Evolutionary conservation across 1,140 invertebrate species (phyloP).

Genomic region (Trypoxylus dichotomus): DNA sequence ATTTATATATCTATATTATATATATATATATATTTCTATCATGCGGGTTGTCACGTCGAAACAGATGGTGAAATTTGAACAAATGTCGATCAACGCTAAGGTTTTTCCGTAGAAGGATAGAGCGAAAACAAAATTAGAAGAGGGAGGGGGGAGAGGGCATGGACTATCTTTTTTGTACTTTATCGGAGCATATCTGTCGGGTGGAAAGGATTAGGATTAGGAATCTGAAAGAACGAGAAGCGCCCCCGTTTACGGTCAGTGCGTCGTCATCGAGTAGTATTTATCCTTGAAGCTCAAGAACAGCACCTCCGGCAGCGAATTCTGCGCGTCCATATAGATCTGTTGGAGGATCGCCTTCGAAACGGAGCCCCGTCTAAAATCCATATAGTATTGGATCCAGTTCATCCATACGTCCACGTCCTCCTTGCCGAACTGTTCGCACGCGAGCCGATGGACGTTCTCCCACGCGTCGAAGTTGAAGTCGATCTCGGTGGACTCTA

Average conservation of each 20-base stretch:
- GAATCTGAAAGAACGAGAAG: no score
- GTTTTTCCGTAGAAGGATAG: no score
- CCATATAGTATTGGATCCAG: conserved; percentile 56
- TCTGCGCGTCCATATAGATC: conserved; percentile 30
- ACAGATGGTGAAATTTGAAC: no score
- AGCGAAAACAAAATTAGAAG: no score
- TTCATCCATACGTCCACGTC: conserved; percentile 62
- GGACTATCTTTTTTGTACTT: no score
- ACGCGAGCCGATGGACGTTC: conserved; percentile 54
- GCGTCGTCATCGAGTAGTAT: conserved; percentile 23
- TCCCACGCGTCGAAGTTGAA: conserved; percentile 51
- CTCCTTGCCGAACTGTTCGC: conserved; percentile 57
- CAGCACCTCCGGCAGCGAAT: conserved; percentile 20
- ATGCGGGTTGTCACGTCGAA: no score
- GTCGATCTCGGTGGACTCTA: conserved; percentile 56
- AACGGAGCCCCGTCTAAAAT: conserved; percentile 24
- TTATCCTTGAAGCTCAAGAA: conserved; percentile 31
- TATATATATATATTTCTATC: no score
- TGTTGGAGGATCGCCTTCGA: conserved; percentile 25
- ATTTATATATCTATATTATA: no score
- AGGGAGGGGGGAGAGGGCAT: no score
- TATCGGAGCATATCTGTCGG: no score
- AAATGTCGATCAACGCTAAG: no score
- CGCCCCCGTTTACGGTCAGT: background rate
- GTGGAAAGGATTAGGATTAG: no score